Evolutionary conservation across 23 tunicate genomes (phyloP).

Genomic region (Ciona savignyi): DNA sequence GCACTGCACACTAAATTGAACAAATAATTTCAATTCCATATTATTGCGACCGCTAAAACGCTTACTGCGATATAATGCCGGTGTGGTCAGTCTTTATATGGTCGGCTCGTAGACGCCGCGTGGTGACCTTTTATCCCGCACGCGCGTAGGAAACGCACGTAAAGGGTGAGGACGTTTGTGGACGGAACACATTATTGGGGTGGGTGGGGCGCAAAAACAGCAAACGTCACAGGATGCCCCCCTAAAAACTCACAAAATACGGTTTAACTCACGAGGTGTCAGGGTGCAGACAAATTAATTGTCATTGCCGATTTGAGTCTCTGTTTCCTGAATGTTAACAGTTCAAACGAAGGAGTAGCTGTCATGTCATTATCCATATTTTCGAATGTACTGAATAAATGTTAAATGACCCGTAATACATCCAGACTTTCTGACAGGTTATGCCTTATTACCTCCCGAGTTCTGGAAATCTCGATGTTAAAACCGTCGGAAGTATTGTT

Average conservation of each 20-base stretch:
- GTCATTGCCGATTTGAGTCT: background rate
- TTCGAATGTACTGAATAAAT: background rate
- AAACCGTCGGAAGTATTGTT: too few species aligned
- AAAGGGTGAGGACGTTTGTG: background rate
- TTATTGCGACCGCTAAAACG: too few species aligned
- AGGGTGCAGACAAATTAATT: background rate
- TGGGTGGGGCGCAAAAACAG: background rate
- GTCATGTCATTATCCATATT: background rate
- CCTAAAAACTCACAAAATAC: background rate
- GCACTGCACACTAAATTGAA: too few species aligned
- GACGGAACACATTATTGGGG: background rate
- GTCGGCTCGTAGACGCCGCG: background rate
- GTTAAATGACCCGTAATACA: background rate
- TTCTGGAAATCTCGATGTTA: too few species aligned
- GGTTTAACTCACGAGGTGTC: background rate
- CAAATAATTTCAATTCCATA: too few species aligned
- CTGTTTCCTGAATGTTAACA: background rate
- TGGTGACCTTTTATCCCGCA: background rate
- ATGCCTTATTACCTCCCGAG: too few species aligned
- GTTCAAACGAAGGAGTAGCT: background rate
- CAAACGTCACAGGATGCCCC: background rate
- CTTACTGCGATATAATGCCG: too few species aligned
- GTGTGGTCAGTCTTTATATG: background rate
- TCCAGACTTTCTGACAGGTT: background rate
- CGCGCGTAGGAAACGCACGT: constrained; percentile 1